Base-by-base conservation (phyloP, 2,888 invertebrate genomes). In the Melitaea athalia region DNA sequence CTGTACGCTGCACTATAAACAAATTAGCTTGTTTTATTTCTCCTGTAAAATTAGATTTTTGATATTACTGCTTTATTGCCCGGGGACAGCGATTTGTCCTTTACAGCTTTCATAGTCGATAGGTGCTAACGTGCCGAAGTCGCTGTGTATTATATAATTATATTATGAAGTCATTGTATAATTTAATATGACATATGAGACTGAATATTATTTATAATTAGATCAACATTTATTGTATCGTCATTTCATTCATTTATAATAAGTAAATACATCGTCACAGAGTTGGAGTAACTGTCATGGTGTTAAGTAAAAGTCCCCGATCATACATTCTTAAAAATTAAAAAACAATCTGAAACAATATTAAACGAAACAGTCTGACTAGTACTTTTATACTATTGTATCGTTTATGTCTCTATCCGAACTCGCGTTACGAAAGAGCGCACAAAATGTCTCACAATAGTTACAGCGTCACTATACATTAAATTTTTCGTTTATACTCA, bases 331-430 rank as follows among this genome's bases (percentile, higher is more conserved):
- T 67, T 69, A 69, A 42, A 72, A 68, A 57, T 63, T 60, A 65
- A 42, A 52, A 50, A 67, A 64, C 55, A 59, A 64, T 67, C 50
- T 62, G 31, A 42, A 15, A 53, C 17, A 62, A 65, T 62, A 55
- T 70, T 68, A 59, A 59, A 65, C 65, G 33, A 69, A 72, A 50
- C 67, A 53, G 64, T 49, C 67, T 72, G 72, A 72, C 69, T 72
- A 70, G 72, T 60, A 69, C 52, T 42, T 61, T 60, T 53, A 50
- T 64, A 68, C 33, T 63, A 63, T 60, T 71, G 60, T 67, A 45
- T 64, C 38, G 61, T 47, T 49, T 24, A n/a, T 61, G 63, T 60
- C 47, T 42, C 47, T 24, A 15, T 50, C 15, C 43, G 42, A 24
- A 42, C 33, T 50, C 42, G 15, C 49, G 38, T 11, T 10, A 24